A percentile compares a stretch with the other conserved stretches of the same genome.
These are phyloP conservation scores for Ptychodera flava DNA, from an alignment of 35 echinoderm and acorn worm genomes.

Conservation along the genomic window DNA sequence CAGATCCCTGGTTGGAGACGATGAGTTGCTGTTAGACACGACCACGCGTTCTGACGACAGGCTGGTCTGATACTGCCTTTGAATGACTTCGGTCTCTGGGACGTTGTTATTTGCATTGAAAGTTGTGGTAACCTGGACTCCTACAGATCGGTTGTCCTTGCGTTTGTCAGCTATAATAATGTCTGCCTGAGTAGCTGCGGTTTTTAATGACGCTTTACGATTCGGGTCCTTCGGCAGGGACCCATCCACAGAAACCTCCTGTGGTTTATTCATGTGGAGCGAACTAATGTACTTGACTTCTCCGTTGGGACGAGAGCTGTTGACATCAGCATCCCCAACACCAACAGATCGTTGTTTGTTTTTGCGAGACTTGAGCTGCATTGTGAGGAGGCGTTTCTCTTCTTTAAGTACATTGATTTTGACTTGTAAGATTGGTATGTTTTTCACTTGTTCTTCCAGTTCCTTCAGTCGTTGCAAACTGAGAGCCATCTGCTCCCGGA, in stretches of 20 bases:
- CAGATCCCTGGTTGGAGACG: neutral
- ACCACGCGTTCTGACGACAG: neutral
- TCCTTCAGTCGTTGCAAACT: constrained; percentile 70
- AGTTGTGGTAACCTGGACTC: neutral
- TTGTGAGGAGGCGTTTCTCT: constrained; percentile 85
- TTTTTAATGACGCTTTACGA: neutral
- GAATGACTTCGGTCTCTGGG: neutral
- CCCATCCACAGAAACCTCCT: neutral
- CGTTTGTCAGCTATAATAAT: neutral
- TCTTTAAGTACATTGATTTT: constrained; percentile 93
- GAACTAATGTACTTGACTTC: neutral
- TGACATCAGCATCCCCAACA: neutral
- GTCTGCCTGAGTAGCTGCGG: neutral
- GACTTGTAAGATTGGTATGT: constrained; percentile 75
- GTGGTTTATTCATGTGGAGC: neutral
- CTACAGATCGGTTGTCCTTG: neutral
- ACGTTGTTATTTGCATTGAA: neutral
- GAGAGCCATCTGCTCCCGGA: constrained; percentile 89
- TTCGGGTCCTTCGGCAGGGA: neutral
- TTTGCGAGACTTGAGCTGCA: constrained; percentile 59
- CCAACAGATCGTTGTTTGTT: neutral
- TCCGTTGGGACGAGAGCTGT: neutral
- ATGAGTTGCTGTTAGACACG: neutral
- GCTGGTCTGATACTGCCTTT: neutral
- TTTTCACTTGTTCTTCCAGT: constrained; percentile 84